Evolutionary conservation across 2,888 invertebrate species (phyloP), one percentile per base, ranked within the genome.

Genomic region (Conistra vaccinii): DNA sequence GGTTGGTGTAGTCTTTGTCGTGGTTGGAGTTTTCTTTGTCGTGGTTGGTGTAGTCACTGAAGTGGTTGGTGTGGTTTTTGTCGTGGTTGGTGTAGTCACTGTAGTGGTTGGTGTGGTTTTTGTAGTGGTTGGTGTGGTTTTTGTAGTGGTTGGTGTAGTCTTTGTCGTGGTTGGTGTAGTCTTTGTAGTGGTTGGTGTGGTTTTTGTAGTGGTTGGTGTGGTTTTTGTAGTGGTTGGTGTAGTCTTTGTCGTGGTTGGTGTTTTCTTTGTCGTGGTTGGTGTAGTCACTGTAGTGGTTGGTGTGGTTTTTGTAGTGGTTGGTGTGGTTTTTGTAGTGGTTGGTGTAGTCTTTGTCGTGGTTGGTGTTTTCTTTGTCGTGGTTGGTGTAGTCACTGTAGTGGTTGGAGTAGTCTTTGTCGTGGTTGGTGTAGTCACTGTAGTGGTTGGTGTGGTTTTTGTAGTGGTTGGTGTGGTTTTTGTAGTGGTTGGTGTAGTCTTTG

Each of bases 321-420:
- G 20, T 14, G 65, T 53, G 0, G 39, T 26, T 4, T 10, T 51
- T 3, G 58, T 60, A 0, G 45, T 53, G 0, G 68, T 39, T 4
- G 42, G 60, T 39, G 1, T n/a, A n/a, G n/a, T n/a, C n/a, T n/a
- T n/a, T n/a, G n/a, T n/a, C n/a, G n/a, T n/a, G n/a, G n/a, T 14
- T 1, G 75, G 39, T 0, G 42, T 72, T 0, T 12, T 32, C 6
- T 6, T 23, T 14, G 60, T 32, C 0, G 20, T 53, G 0, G 51
- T 51, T 23, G 57, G 45, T 5, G 67, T 67, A 0, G 60, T 51
- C 48, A 1, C 12, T 12, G 20, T 45, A 0, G 2, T 42, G 4
- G 42, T 42, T 14, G 71, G 29, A 0, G 35, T 67, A 2, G 58
- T 51, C 23, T 1, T 57, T 0, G 14, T 57, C 0, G 53, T 12